Evolutionary conservation across 1,140 invertebrate species (phyloP), one percentile per base, ranked within the genome.

Genomic region (Brachionus koreanus): DNA sequence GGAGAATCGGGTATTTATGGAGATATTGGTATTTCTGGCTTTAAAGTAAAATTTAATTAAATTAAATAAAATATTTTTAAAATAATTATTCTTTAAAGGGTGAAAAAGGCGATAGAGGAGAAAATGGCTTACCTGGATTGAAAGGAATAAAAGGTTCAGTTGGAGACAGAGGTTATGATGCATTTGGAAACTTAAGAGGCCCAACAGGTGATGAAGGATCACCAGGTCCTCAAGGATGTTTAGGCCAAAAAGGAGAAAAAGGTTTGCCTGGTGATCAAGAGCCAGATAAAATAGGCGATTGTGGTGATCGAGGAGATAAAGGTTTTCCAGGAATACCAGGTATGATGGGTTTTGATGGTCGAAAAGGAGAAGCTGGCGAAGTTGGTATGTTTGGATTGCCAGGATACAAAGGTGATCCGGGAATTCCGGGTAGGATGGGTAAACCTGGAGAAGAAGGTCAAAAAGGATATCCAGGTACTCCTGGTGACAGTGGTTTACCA

Each of bases 111-210:
- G 37, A 42, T 5, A 46, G 25, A 82, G 83, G 83, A 43, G 43
- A 49, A n/a, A 29, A 16, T 13, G 91, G 91, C 25, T 61, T 83
- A 9, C 83, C 83, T 29, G 92, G 92, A 19, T 89, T 91, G 0
- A 92, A 39, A 49, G 84, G 84, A 84, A 90, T 91, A 6, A 46
- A 46, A 23, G 84, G 84, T 69, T 82, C 84, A 5, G 10, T 69
- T 6, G 84, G 84, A 77, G 83, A 84, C 3, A 39, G 37, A 37
- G 83, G 83, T 49, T 46, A 49, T 23, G 46, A 82, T 13, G 83
- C 42, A 19, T 37, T 61, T 3, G 49, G 49, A 23, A 65, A 65
- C 33, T 5, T 72, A 29, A 46, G 13, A 67, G 79, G 79, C 10
- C 79, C 79, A 33, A 23, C 29, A 9, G 49, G 49, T n/a, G 76